Conservation (phyloP, 2,797 vertebrate genomes). For the Staurois parvus region DNA sequence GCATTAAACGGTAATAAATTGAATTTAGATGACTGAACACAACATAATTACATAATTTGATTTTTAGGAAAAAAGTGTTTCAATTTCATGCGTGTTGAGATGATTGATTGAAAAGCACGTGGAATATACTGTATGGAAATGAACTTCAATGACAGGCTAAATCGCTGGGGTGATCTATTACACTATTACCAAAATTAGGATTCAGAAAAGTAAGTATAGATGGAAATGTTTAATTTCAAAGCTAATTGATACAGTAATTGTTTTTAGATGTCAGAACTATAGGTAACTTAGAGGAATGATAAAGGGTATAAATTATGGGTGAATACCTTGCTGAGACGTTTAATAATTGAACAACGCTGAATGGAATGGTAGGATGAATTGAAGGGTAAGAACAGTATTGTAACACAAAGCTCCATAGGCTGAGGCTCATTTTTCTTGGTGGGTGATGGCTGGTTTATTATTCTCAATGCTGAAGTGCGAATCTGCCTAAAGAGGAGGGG, state of each 20-base stretch:
- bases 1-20: constrained; percentile 42
- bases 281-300: constrained; percentile 30
- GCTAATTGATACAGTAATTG: constrained; percentile 50
- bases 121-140: constrained; percentile 52
- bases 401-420: too few relatives aligned
- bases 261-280: constrained; percentile 55
- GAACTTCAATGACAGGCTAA: constrained; percentile 41
- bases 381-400: too few relatives aligned
- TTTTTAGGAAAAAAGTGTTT: constrained; percentile 48
- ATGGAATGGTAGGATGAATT: too few relatives aligned
- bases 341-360: background rate
- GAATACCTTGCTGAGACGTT: constrained; percentile 7
- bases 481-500: too few relatives aligned
- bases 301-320: constrained; percentile 38
- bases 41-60: constrained; percentile 57
- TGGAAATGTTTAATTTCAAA: constrained; percentile 51
- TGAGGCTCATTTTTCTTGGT: too few relatives aligned
- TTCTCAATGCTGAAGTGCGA: too few relatives aligned
- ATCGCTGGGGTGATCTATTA: constrained; percentile 41
- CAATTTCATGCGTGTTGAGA: constrained; percentile 54
- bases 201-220: constrained; percentile 25
- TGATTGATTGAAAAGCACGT: constrained; percentile 53
- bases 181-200: constrained; percentile 42
- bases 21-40: constrained; percentile 51
- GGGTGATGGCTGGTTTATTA: too few relatives aligned